Evolutionary conservation across 1,140 invertebrate genomes (phyloP).

Genomic region (Paracyclopina nana): DNA sequence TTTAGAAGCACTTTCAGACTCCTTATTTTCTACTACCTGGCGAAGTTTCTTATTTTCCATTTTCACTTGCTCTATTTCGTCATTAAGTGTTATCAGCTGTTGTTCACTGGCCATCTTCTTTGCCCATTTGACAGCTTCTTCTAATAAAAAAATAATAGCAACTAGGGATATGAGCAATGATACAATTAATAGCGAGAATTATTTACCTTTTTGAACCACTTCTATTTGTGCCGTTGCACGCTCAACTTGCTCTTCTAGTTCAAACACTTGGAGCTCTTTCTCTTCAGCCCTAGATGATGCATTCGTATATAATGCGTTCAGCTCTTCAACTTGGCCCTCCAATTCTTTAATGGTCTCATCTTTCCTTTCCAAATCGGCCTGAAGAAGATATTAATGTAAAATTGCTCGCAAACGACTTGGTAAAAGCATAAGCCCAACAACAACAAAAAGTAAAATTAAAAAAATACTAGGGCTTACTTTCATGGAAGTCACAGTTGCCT

Average conservation of each 20-base stretch:
- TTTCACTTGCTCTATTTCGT: constrained; percentile 7
- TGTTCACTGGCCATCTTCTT: background rate
- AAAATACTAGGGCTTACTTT: too few relatives aligned
- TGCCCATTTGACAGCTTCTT: background rate
- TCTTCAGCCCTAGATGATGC: too few relatives aligned
- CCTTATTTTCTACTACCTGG: background rate
- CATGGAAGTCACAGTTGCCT: too few relatives aligned
- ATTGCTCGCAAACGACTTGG: too few relatives aligned
- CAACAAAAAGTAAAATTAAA: too few relatives aligned
- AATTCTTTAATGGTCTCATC: too few relatives aligned
- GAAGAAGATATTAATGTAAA: too few relatives aligned
- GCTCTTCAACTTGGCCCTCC: too few relatives aligned
- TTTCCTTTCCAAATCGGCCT: too few relatives aligned
- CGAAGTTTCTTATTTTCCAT: background rate
- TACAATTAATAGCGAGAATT: background rate
- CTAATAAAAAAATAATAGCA: background rate
- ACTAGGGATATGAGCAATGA: background rate
- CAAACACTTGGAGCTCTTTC: too few relatives aligned
- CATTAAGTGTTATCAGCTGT: constrained; percentile 3
- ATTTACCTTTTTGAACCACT: background rate
- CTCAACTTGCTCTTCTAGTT: background rate
- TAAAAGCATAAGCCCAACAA: too few relatives aligned
- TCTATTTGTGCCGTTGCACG: background rate
- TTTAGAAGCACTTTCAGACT: background rate
- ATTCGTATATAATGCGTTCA: background rate